Evolutionary conservation across 2,113 vertebrate species (phyloP), one percentile per base, ranked within the genome.

Genomic region (Equus przewalskii): DNA sequence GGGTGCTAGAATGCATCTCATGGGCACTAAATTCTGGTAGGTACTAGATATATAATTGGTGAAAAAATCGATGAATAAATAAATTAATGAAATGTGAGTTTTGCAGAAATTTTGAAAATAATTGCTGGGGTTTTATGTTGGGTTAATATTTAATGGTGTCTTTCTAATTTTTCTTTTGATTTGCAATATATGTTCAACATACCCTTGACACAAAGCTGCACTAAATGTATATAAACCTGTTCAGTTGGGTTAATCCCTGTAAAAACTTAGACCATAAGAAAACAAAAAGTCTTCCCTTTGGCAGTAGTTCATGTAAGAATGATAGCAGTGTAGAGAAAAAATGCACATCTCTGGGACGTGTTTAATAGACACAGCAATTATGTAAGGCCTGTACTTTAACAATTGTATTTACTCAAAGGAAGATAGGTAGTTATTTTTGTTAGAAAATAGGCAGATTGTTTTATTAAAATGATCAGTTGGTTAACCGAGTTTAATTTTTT

Each of bases 321-420:
- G 7, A 84, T 22, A 49, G 10, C 3, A 24, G 7, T 46, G 0
- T 14, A 41, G 24, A 10, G 19, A 0, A 16, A 1, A 21, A 65
- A 49, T 19, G 4, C 4, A 21, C 11, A 28, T 62, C 18, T 62
- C 4, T 12, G 49, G 65, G 21, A 69, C 28, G 16, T 46, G 6
- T 64, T 51, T 67, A 64, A 72, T 6, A 72, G 30, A 51, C 0
- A 84, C 0, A 16, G 16, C 21, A 9, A 21, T 41, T 44, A 41
- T 10, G 0, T 33, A 13, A 76, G 72, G 58, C 10, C 4, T 89
- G 7, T 15, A 46, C 12, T 60, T n/a, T 30, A 33, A 10, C 33
- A 6, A 21, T 9, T 41, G 0, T 69, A 18, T 81, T 76, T 84
- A 21, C 8, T 72, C 13, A 36, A 7, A 49, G 7, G 64, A 62